Evolutionary conservation across 2,113 vertebrate species (phyloP).

Genomic region (Calyptommatus sinebrachiatus): DNA sequence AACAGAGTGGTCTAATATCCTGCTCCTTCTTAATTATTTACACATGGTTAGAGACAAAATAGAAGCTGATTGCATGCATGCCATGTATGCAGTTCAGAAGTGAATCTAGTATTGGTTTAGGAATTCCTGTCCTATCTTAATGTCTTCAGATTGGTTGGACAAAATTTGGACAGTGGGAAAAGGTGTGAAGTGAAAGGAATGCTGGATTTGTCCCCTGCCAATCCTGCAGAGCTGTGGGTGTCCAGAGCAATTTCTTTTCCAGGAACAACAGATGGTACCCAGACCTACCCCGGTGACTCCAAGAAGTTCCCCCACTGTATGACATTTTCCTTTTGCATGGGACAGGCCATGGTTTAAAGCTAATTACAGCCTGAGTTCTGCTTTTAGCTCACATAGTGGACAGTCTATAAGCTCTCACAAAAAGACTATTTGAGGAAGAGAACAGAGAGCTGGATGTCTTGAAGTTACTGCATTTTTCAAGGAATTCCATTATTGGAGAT

Average conservation of each 20-base stretch:
- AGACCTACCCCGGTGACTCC: slow-evolving; percentile 4
- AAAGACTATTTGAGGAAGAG: not conserved
- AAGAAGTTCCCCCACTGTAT: slow-evolving; percentile 8
- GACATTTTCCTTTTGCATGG: slow-evolving; percentile 10
- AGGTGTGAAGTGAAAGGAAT: not conserved
- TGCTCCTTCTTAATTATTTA: slow-evolving; percentile 8
- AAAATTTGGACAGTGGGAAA: not conserved
- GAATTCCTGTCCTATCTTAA: not conserved
- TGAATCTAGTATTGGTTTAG: not conserved
- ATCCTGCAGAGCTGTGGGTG: slow-evolving; percentile 1
- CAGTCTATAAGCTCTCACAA: not conserved
- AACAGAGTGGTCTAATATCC: slow-evolving; percentile 19
- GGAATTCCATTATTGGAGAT: no score
- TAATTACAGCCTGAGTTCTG: not conserved
- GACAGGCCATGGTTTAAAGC: slow-evolving; percentile 5
- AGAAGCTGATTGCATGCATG: not conserved
- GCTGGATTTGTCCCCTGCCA: slow-evolving; percentile 2
- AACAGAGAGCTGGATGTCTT: not conserved
- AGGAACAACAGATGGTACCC: slow-evolving; percentile 24
- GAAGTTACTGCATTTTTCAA: not conserved
- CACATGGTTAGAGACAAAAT: not conserved
- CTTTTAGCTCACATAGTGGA: not conserved
- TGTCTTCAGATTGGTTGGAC: not conserved
- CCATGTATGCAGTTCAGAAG: not conserved
- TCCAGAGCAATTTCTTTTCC: not conserved